Conservation (phyloP, 1,140 invertebrate species). For the Hyposmocoma kahamanoa region DNA sequence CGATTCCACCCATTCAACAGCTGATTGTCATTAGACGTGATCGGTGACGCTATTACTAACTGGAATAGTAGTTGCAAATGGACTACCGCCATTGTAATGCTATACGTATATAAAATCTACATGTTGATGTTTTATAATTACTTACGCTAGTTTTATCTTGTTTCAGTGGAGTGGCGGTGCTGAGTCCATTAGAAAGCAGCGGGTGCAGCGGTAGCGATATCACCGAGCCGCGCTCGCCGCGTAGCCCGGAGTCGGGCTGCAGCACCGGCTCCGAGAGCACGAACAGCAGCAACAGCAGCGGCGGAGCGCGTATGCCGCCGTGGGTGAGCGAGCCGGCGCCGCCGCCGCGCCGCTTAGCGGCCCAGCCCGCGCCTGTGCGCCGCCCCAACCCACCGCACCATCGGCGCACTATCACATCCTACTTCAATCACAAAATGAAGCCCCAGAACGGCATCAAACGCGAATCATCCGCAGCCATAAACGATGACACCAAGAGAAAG, state of each 20-base stretch:
- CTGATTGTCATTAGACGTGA: constrained; percentile 49
- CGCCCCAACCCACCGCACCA: constrained; percentile 39
- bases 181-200: constrained; percentile 67
- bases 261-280: constrained; percentile 62
- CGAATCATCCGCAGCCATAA: constrained; percentile 38
- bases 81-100: too few species aligned
- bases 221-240: constrained; percentile 86
- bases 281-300: constrained; percentile 73
- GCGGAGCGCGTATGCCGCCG: constrained; percentile 68
- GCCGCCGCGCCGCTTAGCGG: constrained; percentile 64
- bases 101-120: too few species aligned
- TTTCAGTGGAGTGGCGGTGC: constrained; percentile 71
- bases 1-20: constrained; percentile 57
- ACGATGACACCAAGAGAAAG: constrained; percentile 56
- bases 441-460: constrained; percentile 73
- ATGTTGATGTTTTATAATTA: neutral
- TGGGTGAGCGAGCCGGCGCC: constrained; percentile 66
- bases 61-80: neutral
- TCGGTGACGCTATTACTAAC: constrained; percentile 19
- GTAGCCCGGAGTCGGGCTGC: constrained; percentile 76
- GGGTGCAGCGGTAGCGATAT: constrained; percentile 68
- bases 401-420: constrained; percentile 81
- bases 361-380: constrained; percentile 58
- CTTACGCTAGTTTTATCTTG: constrained; percentile 10
- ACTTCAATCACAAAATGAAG: constrained; percentile 87